Percentiles rank a stretch among this genome's conserved stretches.
Evolutionary conservation across 2,113 vertebrate species (phyloP).

Genomic region (Stomatorhinus ivindoensis): DNA sequence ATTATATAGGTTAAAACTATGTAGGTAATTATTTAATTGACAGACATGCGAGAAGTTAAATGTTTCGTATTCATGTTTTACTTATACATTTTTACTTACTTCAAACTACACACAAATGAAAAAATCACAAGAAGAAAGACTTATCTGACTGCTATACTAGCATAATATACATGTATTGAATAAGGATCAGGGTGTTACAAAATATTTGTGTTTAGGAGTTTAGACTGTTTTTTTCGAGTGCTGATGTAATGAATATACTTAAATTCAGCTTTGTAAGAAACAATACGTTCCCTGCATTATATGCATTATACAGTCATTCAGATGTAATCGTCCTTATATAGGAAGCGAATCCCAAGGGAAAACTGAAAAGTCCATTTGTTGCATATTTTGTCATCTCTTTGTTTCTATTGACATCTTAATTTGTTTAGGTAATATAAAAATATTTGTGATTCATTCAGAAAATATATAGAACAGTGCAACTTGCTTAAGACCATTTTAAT

Average conservation of each 20-base stretch:
- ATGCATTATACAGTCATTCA: not conserved
- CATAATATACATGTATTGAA: not conserved
- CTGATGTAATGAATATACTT: not conserved
- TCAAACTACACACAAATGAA: not conserved
- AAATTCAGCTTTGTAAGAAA: not conserved
- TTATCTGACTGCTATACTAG: not conserved
- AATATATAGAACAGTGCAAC: not conserved
- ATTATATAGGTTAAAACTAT: not conserved
- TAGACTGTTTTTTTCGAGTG: not conserved
- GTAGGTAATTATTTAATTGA: not conserved
- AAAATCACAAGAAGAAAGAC: not conserved
- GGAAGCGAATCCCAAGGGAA: not conserved
- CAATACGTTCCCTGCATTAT: not conserved
- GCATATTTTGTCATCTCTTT: not conserved
- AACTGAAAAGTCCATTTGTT: not conserved
- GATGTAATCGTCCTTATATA: not conserved
- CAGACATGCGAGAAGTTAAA: not conserved
- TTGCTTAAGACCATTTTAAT: not conserved
- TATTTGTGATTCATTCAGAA: not conserved
- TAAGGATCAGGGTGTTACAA: not conserved
- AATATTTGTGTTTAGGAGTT: not conserved
- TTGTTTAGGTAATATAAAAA: not conserved
- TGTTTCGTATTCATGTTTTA: not conserved
- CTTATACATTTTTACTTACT: not conserved
- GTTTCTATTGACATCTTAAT: not conserved